A percentile compares a stretch with the other conserved stretches of the same genome.
phyloP scores from a whole-genome alignment of 2,797 vertebrate genomes.

The Pangasius krempfi region DNA sequence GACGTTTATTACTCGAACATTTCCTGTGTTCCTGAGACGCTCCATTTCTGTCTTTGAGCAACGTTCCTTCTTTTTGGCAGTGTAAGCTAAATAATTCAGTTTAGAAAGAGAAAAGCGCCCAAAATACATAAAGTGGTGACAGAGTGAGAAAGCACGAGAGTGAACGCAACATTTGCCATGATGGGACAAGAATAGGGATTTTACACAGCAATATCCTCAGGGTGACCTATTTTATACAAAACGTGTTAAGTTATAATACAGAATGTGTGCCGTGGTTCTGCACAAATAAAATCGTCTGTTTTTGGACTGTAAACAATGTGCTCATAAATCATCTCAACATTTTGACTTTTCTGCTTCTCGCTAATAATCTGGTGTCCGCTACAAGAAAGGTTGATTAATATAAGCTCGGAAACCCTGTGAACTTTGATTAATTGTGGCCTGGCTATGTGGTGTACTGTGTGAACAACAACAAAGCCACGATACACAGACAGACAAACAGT shows the following conservation, averaged over 20 bases:
- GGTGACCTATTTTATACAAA: slow-evolving; percentile 16
- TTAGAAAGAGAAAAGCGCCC: slow-evolving; percentile 69
- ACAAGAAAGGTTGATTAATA: slow-evolving; percentile 49
- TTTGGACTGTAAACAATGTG: slow-evolving; percentile 62
- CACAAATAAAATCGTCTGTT: slow-evolving; percentile 69
- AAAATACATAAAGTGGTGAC: slow-evolving; percentile 67
- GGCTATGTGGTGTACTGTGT: slow-evolving; percentile 52
- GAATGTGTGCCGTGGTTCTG: not conserved
- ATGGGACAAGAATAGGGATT: not conserved
- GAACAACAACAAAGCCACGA: slow-evolving; percentile 70
- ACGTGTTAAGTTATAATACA: slow-evolving; percentile 16
- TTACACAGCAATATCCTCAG: slow-evolving; percentile 13
- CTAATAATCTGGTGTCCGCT: slow-evolving; percentile 51
- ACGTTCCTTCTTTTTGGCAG: slow-evolving; percentile 72
- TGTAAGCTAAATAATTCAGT: slow-evolving; percentile 82
- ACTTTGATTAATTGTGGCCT: slow-evolving; percentile 65
- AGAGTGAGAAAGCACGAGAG: slow-evolving; percentile 71
- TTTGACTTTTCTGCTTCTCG: slow-evolving; percentile 35
- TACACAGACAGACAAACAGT: slow-evolving; percentile 72
- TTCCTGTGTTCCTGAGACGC: slow-evolving; percentile 72
- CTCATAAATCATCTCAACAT: slow-evolving; percentile 48
- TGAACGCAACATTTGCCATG: slow-evolving; percentile 35
- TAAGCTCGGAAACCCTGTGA: slow-evolving; percentile 47
- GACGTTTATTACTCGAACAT: slow-evolving; percentile 78
- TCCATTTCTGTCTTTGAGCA: slow-evolving; percentile 74